Evolutionary conservation across 92 coral and sea anemone genomes (phyloP).

Genomic region (Scolanthus callimorphus): DNA sequence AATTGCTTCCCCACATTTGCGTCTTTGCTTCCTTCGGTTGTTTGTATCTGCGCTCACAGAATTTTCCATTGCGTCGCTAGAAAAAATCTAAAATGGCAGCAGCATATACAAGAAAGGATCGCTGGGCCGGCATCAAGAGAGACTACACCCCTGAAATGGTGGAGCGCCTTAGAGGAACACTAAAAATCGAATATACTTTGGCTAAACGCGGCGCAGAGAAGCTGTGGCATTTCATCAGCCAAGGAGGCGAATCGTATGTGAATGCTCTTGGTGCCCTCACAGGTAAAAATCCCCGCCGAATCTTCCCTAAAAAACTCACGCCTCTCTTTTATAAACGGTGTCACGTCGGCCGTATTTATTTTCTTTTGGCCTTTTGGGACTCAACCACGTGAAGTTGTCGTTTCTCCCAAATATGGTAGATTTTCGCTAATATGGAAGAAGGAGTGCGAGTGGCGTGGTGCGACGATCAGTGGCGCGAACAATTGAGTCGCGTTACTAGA

Average conservation of each 20-base stretch:
- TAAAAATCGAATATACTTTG: constrained; percentile 77
- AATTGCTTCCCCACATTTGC: too few relatives aligned
- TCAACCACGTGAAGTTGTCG: constrained; percentile 8
- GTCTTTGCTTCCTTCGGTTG: too few relatives aligned
- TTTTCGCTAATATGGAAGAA: constrained; percentile 15
- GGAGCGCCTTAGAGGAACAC: constrained; percentile 70
- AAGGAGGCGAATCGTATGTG: constrained; percentile 64
- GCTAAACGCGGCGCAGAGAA: constrained; percentile 84
- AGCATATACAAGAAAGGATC: constrained; percentile 54
- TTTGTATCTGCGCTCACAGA: too few relatives aligned
- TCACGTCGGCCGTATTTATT: background rate
- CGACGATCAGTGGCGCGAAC: constrained; percentile 2
- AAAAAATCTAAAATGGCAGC: constrained; percentile 16
- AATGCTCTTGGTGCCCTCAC: constrained; percentile 93
- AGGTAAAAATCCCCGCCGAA: constrained; percentile 47
- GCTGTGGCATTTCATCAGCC: constrained; percentile 69
- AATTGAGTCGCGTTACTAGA: background rate
- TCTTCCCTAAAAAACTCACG: too few relatives aligned
- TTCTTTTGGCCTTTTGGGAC: background rate
- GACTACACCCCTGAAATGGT: constrained; percentile 81
- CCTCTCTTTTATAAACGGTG: background rate
- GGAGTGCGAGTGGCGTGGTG: constrained; percentile 1
- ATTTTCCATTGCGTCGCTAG: background rate
- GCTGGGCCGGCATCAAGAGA: constrained; percentile 86
- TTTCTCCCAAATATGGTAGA: constrained; percentile 31